Evolutionary conservation across 2,797 vertebrate species (phyloP).

Genomic region (Typhlichthys subterraneus): DNA sequence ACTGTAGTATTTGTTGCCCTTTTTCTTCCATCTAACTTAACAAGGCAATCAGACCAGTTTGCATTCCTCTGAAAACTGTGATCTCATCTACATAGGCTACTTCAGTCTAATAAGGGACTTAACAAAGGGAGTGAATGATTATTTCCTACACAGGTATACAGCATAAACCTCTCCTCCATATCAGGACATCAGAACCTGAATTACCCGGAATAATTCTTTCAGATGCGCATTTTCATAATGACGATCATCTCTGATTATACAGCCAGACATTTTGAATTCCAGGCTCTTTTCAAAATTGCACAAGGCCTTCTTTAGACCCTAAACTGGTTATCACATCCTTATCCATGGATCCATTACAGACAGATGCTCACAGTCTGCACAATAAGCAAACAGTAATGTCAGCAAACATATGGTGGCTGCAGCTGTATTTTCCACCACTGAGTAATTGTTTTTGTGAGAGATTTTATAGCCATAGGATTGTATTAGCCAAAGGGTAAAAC

Average conservation of each 20-base stretch:
- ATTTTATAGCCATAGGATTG: constrained; percentile 6
- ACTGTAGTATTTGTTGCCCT: constrained; percentile 11
- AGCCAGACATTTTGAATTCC: constrained; percentile 9
- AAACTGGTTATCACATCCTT: constrained; percentile 17
- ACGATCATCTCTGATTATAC: not conserved
- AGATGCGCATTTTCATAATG: not conserved
- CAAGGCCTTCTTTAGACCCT: not conserved
- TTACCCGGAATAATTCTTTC: no score
- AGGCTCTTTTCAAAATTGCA: not conserved
- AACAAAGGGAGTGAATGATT: constrained; percentile 15
- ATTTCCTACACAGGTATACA: not conserved
- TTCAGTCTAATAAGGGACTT: constrained; percentile 36
- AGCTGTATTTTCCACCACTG: constrained; percentile 14
- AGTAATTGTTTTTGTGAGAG: constrained; percentile 36
- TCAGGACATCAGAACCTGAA: no score
- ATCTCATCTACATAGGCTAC: constrained; percentile 18
- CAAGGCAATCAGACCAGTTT: constrained; percentile 52
- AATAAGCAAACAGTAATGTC: constrained; percentile 39
- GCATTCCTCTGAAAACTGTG: constrained; percentile 39
- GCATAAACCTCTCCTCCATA: no score
- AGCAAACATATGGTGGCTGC: constrained; percentile 32
- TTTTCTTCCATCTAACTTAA: constrained; percentile 6
- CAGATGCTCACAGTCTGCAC: constrained; percentile 43
- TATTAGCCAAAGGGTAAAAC: constrained; percentile 35
- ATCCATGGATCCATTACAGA: constrained; percentile 39